phyloP scores from a whole-genome alignment of 2,797 vertebrate genomes.

The Eulemur mongoz region DNA sequence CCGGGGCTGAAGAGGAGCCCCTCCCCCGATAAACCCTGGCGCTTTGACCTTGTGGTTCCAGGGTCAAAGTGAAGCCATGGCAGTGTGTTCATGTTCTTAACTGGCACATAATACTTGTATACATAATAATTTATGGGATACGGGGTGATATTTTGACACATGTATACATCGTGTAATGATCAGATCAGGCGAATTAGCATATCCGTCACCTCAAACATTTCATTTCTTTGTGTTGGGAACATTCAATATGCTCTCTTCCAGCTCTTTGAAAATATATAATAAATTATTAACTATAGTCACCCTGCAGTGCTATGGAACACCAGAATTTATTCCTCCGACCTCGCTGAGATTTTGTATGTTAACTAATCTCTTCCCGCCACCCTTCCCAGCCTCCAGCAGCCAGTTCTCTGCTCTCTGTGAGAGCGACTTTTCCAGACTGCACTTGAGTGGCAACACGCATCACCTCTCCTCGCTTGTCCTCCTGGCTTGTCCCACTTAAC shows the following conservation, averaged over 20 bases:
- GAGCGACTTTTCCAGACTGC: background rate
- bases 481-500: rapidly evolving
- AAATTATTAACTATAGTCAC: background rate
- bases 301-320: background rate
- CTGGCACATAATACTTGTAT: background rate
- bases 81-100: background rate
- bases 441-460: background rate
- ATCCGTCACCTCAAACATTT: background rate
- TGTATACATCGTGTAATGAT: background rate
- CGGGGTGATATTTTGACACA: background rate
- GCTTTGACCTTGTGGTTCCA: conserved; percentile 67
- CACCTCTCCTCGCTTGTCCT: rapidly evolving
- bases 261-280: background rate
- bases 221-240: background rate
- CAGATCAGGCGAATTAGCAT: background rate
- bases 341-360: rapidly evolving
- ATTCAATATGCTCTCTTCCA: background rate
- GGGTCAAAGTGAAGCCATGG: conserved; percentile 41
- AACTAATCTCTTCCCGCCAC: background rate
- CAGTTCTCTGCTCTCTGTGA: background rate
- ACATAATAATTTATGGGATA: background rate
- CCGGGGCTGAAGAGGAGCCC: background rate
- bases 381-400: background rate
- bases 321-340: background rate
- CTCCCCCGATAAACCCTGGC: conserved; percentile 63